Evolutionary conservation across 2,888 invertebrate genomes (phyloP), one percentile per base, ranked within the genome.

Genomic region (Leucania comma): DNA sequence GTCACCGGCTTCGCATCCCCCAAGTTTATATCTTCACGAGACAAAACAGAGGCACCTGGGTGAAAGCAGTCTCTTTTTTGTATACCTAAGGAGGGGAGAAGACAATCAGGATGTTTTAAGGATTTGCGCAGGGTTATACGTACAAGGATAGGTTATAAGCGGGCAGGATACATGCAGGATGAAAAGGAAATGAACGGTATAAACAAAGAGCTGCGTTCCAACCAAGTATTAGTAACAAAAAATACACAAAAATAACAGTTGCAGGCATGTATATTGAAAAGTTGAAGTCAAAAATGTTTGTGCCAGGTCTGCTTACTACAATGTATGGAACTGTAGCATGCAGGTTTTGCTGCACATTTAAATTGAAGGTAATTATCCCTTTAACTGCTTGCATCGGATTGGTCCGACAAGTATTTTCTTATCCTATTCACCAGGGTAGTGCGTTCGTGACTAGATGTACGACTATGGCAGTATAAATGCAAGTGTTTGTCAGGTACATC

Each of bases 31-130:
- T 96, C 96, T 90, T 97, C 97, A 89, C 97, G 95, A 80, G 96
- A 96, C 88, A 97, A 94, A 92, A 96, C 96, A 88, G 98, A 97
- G 59, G 97, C 97, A 88, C 99, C 99, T 93, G 99, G 98, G 96
- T 99, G 99, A 96, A 99, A 98, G 97, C 99, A 99, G 96, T 97
- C 97, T 96, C 99, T 93, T 94, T 96, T 96, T 91, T 95, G 96
- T 95, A 96, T 95, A 94, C 96, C 96, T 96, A 95, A 56, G 93
- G 90, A 88, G 67, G 91, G 93, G 91, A 89, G 72, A 80, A 86
- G 74, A 74, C 54, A 63, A 70, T 90, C 78, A 89, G 90, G 90
- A 86, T 76, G n/a, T 53, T 65, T 70, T 50, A 68, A 67, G 78
- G 76, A 89, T 60, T 78, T 86, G 75, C 80, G 38, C 35, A 51